A percentile compares a stretch with the other conserved stretches of the same genome.
phyloP scores from a whole-genome alignment of 2,888 invertebrate species.

The Drosophila tripunctata region DNA sequence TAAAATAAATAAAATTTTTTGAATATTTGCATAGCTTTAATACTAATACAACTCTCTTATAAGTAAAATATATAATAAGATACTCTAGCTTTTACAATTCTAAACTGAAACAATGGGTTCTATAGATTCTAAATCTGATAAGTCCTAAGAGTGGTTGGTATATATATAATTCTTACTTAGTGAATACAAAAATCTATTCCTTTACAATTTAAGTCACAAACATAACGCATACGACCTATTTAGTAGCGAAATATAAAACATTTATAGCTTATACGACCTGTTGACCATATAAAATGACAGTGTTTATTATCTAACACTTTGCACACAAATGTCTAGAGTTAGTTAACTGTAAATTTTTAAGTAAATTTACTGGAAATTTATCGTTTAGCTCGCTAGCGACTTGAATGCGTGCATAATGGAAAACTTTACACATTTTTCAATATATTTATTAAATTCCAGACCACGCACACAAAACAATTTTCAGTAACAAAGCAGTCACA shows the following conservation, averaged over 20 bases:
- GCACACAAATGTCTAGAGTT: not conserved
- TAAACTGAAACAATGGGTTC: too few species aligned
- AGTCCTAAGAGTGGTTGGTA: too few species aligned
- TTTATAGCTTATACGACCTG: conserved; percentile 13
- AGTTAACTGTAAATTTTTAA: conserved; percentile 8
- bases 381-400: not conserved
- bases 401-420: conserved; percentile 1
- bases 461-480: conserved; percentile 3
- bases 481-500: conserved; percentile 18
- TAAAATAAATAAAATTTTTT: too few species aligned
- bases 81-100: too few species aligned
- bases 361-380: conserved; percentile 21
- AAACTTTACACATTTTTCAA: conserved; percentile 44
- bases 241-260: not conserved
- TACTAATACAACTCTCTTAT: too few species aligned
- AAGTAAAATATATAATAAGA: too few species aligned
- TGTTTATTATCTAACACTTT: conserved; percentile 9
- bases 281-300: not conserved
- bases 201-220: not conserved
- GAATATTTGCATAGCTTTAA: too few species aligned
- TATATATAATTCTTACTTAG: too few species aligned
- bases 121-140: too few species aligned
- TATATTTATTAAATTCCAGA: conserved; percentile 54
- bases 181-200: not conserved
- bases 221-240: conserved; percentile 18